Evolutionary conservation across 1,140 invertebrate species (phyloP), one percentile per base, ranked within the genome.

Genomic region (Harpegnathos saltator): DNA sequence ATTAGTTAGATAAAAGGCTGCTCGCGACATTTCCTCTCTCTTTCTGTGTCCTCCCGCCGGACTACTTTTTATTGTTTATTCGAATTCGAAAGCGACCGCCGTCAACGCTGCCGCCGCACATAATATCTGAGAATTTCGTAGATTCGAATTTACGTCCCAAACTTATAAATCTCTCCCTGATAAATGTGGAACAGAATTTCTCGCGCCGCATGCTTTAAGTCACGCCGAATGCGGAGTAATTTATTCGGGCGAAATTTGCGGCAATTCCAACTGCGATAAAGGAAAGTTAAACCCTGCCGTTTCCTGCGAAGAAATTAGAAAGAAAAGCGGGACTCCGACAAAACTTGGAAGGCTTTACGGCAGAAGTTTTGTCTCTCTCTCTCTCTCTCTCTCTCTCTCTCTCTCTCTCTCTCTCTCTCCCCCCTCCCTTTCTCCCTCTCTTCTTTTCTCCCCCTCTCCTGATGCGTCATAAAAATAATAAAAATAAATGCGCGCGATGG

Each of bases 241-340:
- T 80, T 80, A 80, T 80, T 80, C 75, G 69, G 26, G 59, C 71
- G 62, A 85, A 68, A 83, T 74, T 85, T 56, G 33, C 33, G 33
- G 63, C 63, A 83, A 85, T 85, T 85, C 61, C 52, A 33, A 63
- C 22, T 52, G 14, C 56, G 56, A 77, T 75, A 75, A 85, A 75
- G 48, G 44, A 66, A 74, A 85, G 80, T 58, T 74, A 63, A 62
- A 66, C 19, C 68, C 29, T 12, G 29, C 83, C 71, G 54, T 29
- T 63, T 71, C 52, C 44, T 48, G 50, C 33, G 56, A 59, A 80
- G 61, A 82, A 82, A 82, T 86, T 86, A 85, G 84, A 68, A 82
- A 82, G 83, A 73, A 69, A 86, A 85, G 48, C 52, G 50, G 29
- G 82, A 85, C 48, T 54, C 9, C 19, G 22, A 19, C 24, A n/a